Base-by-base conservation (phyloP, 2,797 vertebrate species). In the Brotula barbata region DNA sequence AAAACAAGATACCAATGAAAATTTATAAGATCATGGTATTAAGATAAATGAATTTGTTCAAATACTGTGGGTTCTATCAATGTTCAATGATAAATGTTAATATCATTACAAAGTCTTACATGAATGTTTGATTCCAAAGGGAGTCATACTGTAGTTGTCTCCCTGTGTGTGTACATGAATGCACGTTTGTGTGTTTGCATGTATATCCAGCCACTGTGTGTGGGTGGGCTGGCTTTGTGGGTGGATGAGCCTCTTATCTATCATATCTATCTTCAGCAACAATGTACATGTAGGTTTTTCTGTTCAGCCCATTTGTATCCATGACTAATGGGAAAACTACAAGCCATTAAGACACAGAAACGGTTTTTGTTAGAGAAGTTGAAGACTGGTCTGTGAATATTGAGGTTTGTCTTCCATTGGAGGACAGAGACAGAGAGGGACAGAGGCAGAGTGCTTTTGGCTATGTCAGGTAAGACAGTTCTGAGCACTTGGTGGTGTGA, bases 381-480 rank as follows among this genome's bases (percentile, higher is more conserved):
- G n/a, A 28, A n/a, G n/a, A n/a, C n/a, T n/a, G n/a, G n/a, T n/a
- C n/a, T n/a, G n/a, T n/a, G n/a, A n/a, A n/a, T n/a, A n/a, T n/a
- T 62, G 63, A 73, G 78, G 75, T 39, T 70, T 52, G 73, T 73
- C 50, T 49, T n/a, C n/a, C n/a, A n/a, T n/a, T n/a, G n/a, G n/a
- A n/a, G 48, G 49, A 52, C 31, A 51, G 22, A 42, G 45, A 50
- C 25, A 63, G 58, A 55, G 9, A 11, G 34, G 47, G 49, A 60
- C 52, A 61, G 51, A 60, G n/a, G n/a, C n/a, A n/a, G n/a, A n/a
- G n/a, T n/a, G n/a, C n/a, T n/a, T n/a, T n/a, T 48, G 12, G 63
- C 68, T 88, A 89, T 85, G 85, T 86, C 80, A 80, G 79, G 80
- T 28, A 55, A 54, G 66, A 47, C 56, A 19, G 73, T 80, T 75